Conservation (phyloP, 2,797 vertebrate species). For the Alca torda region DNA sequence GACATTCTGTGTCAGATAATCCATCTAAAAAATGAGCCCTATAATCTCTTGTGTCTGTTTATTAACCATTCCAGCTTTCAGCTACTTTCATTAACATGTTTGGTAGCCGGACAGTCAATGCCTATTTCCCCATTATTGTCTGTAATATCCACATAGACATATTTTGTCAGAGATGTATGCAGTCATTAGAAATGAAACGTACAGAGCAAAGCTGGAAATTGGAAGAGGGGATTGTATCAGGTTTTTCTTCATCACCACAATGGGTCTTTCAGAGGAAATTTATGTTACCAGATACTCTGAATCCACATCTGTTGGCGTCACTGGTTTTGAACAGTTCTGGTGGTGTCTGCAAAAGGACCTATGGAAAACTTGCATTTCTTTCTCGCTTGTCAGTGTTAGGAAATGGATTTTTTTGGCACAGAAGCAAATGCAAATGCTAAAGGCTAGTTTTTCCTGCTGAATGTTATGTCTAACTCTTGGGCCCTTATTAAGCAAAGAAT, state of each 20-base stretch:
- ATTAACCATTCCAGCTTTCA: not conserved
- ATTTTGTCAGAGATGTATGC: not conserved
- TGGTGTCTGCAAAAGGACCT: not conserved
- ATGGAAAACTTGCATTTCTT: not conserved
- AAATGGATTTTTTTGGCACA: not conserved
- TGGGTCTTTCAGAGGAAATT: not conserved
- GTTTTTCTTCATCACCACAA: not conserved
- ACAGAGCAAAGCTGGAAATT: not conserved
- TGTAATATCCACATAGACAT: not conserved
- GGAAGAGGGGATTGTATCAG: not conserved
- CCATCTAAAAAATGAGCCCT: not conserved
- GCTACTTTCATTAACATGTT: not conserved
- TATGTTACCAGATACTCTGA: not conserved
- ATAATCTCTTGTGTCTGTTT: not conserved
- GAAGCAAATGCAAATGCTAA: not conserved
- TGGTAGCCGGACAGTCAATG: not conserved
- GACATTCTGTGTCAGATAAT: not conserved
- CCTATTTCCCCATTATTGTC: not conserved
- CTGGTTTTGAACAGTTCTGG: not conserved
- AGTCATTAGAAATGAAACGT: not conserved
- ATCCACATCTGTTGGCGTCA: not conserved
- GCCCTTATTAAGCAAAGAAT: not conserved
- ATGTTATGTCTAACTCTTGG: not conserved
- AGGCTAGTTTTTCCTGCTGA: not conserved
- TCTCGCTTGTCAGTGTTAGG: not conserved